phyloP scores from a whole-genome alignment of 1,140 invertebrate genomes.

The Mycetomoellerius zeteki region DNA sequence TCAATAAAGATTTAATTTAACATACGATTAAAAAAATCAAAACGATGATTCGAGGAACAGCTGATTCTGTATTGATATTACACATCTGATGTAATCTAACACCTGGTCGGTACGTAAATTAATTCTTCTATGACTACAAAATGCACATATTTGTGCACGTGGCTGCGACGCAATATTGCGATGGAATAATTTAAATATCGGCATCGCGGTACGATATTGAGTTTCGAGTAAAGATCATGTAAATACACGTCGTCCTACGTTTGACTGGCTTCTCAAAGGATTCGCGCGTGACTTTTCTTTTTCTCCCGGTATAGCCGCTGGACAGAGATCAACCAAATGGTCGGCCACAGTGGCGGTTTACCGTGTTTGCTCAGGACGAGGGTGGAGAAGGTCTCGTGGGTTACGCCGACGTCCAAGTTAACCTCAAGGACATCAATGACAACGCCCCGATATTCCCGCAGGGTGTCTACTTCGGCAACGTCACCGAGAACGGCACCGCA shows the following conservation, averaged over 20 bases:
- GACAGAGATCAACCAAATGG: constrained; percentile 99
- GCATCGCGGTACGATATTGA: constrained; percentile 34
- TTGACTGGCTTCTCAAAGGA: constrained; percentile 39
- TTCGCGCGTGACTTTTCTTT: constrained; percentile 30
- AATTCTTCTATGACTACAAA: constrained; percentile 38
- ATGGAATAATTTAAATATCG: constrained; percentile 63
- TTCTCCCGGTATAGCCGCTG: constrained; percentile 90
- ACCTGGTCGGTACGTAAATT: constrained; percentile 1
- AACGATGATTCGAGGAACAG: neutral
- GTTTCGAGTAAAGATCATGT: constrained; percentile 18
- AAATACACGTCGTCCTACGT: constrained; percentile 25
- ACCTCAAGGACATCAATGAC: constrained; percentile 99
- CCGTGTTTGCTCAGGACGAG: constrained; percentile 99
- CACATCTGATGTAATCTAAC: neutral
- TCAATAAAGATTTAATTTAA: neutral
- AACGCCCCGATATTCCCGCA: constrained; percentile 98
- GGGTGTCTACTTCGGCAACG: constrained; percentile 97
- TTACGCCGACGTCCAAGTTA: constrained; percentile 99
- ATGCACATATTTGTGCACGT: constrained; percentile 58
- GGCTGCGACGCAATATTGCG: constrained; percentile 43
- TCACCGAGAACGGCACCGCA: constrained; percentile 97
- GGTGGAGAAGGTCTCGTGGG: constrained; percentile 98
- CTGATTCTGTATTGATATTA: neutral
- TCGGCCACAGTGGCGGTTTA: constrained; percentile 98
- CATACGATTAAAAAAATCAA: neutral